Conservation (phyloP, 2,113 vertebrate genomes). For the Thunnus maccoyii region DNA sequence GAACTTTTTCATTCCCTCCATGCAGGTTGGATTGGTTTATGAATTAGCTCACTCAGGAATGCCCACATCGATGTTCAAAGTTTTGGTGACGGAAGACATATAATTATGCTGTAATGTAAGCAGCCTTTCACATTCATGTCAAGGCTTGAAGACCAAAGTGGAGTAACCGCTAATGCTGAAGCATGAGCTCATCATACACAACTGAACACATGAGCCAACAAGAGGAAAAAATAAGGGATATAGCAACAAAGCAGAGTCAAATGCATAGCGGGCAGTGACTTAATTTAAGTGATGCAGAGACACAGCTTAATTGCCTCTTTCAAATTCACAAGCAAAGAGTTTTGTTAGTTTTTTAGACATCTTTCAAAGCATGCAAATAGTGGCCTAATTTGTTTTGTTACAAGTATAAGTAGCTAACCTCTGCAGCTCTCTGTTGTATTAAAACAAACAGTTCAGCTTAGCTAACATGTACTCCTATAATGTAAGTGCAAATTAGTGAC, state of each 20-base stretch:
- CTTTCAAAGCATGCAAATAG: constrained; percentile 27
- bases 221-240: not conserved
- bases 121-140: not conserved
- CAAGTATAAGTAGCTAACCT: constrained; percentile 16
- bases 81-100: not conserved
- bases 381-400: constrained; percentile 25
- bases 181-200: not conserved
- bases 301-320: not conserved
- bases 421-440: constrained; percentile 20
- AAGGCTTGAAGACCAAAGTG: not conserved
- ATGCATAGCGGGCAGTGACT: not conserved
- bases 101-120: not conserved
- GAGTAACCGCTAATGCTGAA: not conserved
- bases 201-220: not conserved
- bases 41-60: not conserved
- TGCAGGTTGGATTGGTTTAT: not conserved
- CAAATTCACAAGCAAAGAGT: not conserved
- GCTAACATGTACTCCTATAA: not conserved
- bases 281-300: not conserved
- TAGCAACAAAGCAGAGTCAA: not conserved
- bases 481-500: constrained; percentile 19
- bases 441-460: constrained; percentile 35
- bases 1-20: not conserved
- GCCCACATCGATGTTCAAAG: not conserved
- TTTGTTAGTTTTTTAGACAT: not conserved